Conservation (phyloP, 2,888 invertebrate genomes). For the Ochlodes sylvanus region DNA sequence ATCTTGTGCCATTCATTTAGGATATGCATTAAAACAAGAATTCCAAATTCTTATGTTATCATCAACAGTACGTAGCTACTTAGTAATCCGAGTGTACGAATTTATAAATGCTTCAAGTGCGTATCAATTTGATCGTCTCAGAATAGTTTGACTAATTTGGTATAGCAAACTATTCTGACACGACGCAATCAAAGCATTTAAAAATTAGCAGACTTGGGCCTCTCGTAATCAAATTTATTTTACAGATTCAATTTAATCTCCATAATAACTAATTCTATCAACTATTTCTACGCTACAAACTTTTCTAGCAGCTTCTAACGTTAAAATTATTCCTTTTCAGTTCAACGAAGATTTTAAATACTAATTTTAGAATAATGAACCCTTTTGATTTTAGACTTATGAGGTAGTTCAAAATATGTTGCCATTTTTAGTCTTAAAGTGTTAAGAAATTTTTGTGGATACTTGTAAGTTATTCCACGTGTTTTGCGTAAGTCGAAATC, state of each 20-base stretch:
- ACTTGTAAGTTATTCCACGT: too few relatives aligned
- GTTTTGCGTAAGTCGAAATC: too few relatives aligned
- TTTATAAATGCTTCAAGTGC: too few relatives aligned
- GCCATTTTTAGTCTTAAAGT: conserved; percentile 14
- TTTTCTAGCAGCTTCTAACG: conserved; percentile 32
- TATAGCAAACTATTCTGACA: too few relatives aligned
- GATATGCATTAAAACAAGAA: conserved; percentile 10
- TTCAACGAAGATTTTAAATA: conserved; percentile 19
- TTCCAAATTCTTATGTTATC: conserved; percentile 12
- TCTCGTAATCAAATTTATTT: background rate
- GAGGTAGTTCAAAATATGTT: conserved; percentile 32
- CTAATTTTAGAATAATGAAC: conserved; percentile 34
- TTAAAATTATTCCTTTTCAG: conserved; percentile 10
- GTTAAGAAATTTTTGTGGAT: conserved; percentile 3
- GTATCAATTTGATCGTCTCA: too few relatives aligned
- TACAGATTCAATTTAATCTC: background rate
- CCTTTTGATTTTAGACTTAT: conserved; percentile 27
- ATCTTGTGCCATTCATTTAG: background rate
- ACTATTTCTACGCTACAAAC: conserved; percentile 3
- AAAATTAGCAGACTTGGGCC: too few relatives aligned
- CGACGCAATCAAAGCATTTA: too few relatives aligned
- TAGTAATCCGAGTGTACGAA: too few relatives aligned
- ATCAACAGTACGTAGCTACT: background rate
- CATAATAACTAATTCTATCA: conserved; percentile 3
- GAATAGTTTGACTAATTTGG: too few relatives aligned